phyloP scores from a whole-genome alignment of 2,797 vertebrate species.

The Geotrypetes seraphini region DNA sequence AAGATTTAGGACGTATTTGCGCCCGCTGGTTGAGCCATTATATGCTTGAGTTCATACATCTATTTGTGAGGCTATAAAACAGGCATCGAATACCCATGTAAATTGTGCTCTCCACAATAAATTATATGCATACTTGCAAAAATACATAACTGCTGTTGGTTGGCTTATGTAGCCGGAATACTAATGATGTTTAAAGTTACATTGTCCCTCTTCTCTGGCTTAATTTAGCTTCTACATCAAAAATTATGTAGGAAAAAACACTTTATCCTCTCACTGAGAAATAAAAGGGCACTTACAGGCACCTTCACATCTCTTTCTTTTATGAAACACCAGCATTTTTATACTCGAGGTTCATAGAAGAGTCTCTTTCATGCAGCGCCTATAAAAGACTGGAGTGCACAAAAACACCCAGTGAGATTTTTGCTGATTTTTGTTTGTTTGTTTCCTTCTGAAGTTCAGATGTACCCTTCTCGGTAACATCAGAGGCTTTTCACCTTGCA shows the following conservation, averaged over 20 bases:
- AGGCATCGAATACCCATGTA: constrained; percentile 98
- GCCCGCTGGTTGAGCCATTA: constrained; percentile 95
- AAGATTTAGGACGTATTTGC: constrained; percentile 98
- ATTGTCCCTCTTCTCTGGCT: constrained; percentile 71
- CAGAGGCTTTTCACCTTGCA: too few relatives aligned
- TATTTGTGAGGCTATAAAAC: constrained; percentile 99
- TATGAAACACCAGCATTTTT: constrained; percentile 57
- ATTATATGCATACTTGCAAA: constrained; percentile 99
- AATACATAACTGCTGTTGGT: constrained; percentile 92
- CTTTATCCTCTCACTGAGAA: constrained; percentile 71
- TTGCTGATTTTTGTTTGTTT: rapidly evolving
- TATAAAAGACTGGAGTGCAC: not conserved
- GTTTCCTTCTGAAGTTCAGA: not conserved
- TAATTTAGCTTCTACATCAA: constrained; percentile 76
- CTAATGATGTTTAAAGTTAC: constrained; percentile 79
- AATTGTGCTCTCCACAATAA: constrained; percentile 99
- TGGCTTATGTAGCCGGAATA: constrained; percentile 77
- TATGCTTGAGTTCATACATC: constrained; percentile 99
- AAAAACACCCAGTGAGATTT: rapidly evolving
- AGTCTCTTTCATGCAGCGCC: constrained; percentile 18
- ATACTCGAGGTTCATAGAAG: constrained; percentile 40
- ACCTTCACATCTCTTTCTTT: constrained; percentile 59
- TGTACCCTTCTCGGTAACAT: rapidly evolving
- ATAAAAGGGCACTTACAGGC: constrained; percentile 70
- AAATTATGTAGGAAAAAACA: constrained; percentile 74